Evolutionary conservation across 2,113 vertebrate species (phyloP), one percentile per base, ranked within the genome.

Genomic region (Notiomystis cincta): DNA sequence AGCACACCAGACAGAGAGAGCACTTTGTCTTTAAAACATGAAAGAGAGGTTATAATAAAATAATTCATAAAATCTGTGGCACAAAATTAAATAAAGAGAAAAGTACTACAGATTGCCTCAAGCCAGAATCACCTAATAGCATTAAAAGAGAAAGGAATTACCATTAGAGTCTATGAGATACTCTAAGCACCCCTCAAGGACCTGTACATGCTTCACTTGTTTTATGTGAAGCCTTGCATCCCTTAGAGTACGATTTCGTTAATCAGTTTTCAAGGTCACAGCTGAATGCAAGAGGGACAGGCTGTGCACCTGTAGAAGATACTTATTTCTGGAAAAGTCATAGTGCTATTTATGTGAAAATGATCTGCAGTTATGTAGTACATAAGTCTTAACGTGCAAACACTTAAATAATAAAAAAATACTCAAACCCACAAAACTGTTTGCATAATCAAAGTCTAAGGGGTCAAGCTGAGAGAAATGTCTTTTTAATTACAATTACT

Each of bases 181-280:
- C 65, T 79, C 60, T 76, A 94, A 87, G 87, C 86, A 94, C 73
- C 65, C 93, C 95, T 95, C 78, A 93, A 95, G 83, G 93, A 89
- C 65, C 61, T 69, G 73, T 61, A 72, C 35, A 95, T 89, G 91
- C 89, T 96, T 93, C 93, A 87, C 61, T 95, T 93, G 65, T 84
- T 96, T 96, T 91, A 95, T 87, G 70, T 57, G 87, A 87, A 94
- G 73, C 57, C 38, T 85, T 53, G 73, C 10, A 3, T 79, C 81
- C 87, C 79, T 87, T 38, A 37, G 58, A 95, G 71, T 44, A 85
- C 70, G 71, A 40, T 93, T 91, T n/a, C 82, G 81, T 72, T 97
- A 91, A 96, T 87, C 94, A 87, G 77, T 64, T 96, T 71, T 93
- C 95, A 96, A 95, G 84, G 91, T 96, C 89, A 95, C 66, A 82